Evolutionary conservation across 2,888 invertebrate genomes (phyloP), one percentile per base, ranked within the genome.

Genomic region (Dendrolimus pini): DNA sequence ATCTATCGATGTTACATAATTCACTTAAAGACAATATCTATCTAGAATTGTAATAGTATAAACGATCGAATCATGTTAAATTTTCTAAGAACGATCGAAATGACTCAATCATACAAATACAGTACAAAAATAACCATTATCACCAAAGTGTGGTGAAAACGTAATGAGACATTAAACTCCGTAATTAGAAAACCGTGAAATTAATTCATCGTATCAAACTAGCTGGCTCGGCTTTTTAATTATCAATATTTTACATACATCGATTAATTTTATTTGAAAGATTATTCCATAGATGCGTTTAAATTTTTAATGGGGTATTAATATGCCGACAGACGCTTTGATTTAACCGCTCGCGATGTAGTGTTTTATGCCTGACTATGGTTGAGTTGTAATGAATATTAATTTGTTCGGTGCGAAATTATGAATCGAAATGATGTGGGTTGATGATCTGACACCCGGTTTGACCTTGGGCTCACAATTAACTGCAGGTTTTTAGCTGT

Each of bases 131-230:
- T 41, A 13, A 13, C 9, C 1, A 8, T n/a, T 41, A 54, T 68
- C 72, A 65, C 78, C 9, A 47, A 47, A 30, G 30, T 30, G 30
- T 47, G 12, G 47, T 47, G 83, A 75, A 75, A 74, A 80, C 75
- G 55, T 75, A 78, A 78, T 79, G 72, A 78, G 75, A 71, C 72
- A 72, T 71, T 73, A 74, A 69, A 76, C 74, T 76, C 71, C 74
- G 72, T 78, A 80, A 80, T 80, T 70, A 80, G 78, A 72, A 76
- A 72, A 69, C 77, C 77, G 77, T 80, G 75, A 77, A 80, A 80
- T 80, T 77, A 78, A 78, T 76, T 47, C 9, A 47, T 47, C 47
- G 47, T 47, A 12, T 47, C 47, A 12, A 47, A 47, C 47, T 72
- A 72, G 66, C 66, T 12, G 47, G 12, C 41, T 8, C n/a, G 53